These are phyloP conservation scores for Conomelus anceps DNA, from an alignment of 2,888 invertebrate genomes.

Conservation along the genomic window DNA sequence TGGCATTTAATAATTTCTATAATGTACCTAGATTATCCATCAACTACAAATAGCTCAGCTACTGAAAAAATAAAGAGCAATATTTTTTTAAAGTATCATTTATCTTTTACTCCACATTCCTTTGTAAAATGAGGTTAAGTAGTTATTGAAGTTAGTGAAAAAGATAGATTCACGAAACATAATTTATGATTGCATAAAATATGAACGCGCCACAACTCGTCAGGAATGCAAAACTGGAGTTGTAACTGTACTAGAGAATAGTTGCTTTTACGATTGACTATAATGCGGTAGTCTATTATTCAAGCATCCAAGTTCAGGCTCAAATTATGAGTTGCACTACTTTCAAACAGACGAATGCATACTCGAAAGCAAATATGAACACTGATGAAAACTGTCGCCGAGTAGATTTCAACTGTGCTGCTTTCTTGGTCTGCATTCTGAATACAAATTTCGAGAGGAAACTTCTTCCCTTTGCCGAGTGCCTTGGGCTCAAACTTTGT, in stretches of 20 bases:
- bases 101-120: too few species aligned
- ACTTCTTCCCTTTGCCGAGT: background rate
- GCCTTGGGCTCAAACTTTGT: background rate
- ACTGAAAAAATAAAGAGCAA: too few species aligned
- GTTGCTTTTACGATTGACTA: background rate
- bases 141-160: too few species aligned
- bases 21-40: too few species aligned
- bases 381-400: background rate
- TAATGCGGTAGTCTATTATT: background rate
- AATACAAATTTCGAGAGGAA: background rate
- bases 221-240: background rate
- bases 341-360: background rate
- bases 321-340: background rate
- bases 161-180: too few species aligned
- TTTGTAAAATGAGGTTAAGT: too few species aligned
- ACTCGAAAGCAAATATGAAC: background rate
- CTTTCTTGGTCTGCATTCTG: background rate
- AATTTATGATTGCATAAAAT: too few species aligned
- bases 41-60: too few species aligned
- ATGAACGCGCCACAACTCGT: background rate
- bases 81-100: too few species aligned
- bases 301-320: background rate
- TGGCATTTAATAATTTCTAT: too few species aligned
- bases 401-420: background rate
- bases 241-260: background rate